Evolutionary conservation across 2,113 vertebrate species (phyloP).

Genomic region (Sakesphorus luctuosus): DNA sequence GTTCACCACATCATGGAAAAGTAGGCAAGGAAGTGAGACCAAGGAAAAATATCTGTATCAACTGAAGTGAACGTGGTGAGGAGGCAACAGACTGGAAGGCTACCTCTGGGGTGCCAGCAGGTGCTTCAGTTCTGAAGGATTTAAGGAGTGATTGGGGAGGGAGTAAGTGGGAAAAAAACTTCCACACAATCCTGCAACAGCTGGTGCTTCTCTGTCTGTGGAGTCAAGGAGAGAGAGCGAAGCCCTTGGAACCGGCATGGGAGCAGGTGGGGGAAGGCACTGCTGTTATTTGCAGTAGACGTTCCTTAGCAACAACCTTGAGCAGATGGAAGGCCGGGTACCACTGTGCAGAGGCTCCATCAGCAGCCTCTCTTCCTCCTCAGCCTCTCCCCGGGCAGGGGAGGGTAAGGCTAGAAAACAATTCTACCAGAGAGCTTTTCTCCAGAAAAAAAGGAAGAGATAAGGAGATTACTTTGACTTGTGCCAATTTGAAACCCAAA

Average conservation of each 20-base stretch:
- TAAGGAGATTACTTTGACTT: neutral
- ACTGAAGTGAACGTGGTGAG: neutral
- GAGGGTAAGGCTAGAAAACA: neutral
- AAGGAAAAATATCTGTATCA: neutral
- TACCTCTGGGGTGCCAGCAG: neutral
- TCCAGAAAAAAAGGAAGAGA: neutral
- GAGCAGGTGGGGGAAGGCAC: slow-evolving; percentile 20
- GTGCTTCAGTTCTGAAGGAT: neutral
- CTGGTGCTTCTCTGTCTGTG: neutral
- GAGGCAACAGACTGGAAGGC: neutral
- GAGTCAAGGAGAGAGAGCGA: neutral
- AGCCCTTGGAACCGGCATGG: neutral
- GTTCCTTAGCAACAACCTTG: slow-evolving; percentile 53
- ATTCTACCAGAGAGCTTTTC: neutral
- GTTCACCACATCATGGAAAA: neutral
- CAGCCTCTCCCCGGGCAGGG: neutral
- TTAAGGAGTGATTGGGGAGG: neutral
- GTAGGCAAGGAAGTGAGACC: rapidly evolving
- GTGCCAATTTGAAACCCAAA: neutral
- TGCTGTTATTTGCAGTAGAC: slow-evolving; percentile 20
- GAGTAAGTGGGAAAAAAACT: neutral
- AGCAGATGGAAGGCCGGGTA: neutral
- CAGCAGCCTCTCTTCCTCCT: neutral
- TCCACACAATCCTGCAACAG: neutral
- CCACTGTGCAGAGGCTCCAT: neutral